Evolutionary conservation across 1,140 invertebrate species (phyloP), one percentile per base, ranked within the genome.

Genomic region (Spodoptera frugiperda): DNA sequence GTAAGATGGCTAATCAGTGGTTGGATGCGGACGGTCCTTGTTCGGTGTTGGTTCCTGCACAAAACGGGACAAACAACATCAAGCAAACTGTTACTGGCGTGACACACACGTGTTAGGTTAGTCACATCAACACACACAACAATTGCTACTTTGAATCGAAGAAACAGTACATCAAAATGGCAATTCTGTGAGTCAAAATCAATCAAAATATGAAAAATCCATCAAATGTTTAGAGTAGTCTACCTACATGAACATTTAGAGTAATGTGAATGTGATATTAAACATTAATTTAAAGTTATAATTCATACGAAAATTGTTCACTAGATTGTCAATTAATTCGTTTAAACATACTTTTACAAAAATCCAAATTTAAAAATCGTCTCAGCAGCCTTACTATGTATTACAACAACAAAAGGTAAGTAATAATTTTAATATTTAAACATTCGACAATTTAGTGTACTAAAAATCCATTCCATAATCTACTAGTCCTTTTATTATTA

Each of bases 51-150:
- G 88, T 90, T 91, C 90, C 90, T 92, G 90, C 81, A 79, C 87
- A 87, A 83, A 73, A 85, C 75, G 82, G 85, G 83, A 90, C 87
- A 92, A 81, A 90, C 84, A 65, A 89, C 85, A 88, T 86, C 86
- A 91, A 92, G 89, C 89, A 79, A 84, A 86, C 80, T 82, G 67
- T 79, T 92, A 92, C 89, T 89, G 89, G 91, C 91, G 88, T 86
- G 86, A 78, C 67, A 86, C 90, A 91, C 89, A 90, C 85, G 87
- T 89, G 86, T 71, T 61, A 82, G 74, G 80, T 92, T 91, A 93
- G 90, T 91, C 81, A 89, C 85, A 80, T 73, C 46, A 81, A 71
- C 17, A 49, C 59, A 70, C 65, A 76, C 53, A 76, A 74, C 78
- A 80, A 81, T 79, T 79, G 75, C 76, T 81, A 84, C 44, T 49